Conservation (phyloP, 92 coral and sea anemone genomes). For the Epizoanthus illoricatus region DNA sequence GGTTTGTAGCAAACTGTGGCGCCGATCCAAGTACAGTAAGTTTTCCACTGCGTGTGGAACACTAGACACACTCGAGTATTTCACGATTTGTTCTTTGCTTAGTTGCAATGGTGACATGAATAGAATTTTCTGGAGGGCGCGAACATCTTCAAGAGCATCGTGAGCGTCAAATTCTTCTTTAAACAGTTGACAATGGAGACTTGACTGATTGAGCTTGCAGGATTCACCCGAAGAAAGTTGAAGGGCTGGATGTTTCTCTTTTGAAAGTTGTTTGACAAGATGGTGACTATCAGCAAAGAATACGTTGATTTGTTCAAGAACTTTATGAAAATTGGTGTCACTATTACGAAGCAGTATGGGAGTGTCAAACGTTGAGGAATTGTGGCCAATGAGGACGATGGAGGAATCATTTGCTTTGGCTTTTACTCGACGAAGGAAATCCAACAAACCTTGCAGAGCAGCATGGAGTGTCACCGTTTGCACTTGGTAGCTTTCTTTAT, state of each 20-base stretch:
- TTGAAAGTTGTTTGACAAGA: constrained; percentile 6
- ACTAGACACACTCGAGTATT: too few relatives aligned
- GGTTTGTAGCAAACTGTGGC: not conserved
- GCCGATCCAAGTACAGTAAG: not conserved
- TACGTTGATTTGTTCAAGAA: constrained; percentile 1
- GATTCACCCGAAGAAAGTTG: not conserved
- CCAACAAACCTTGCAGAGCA: not conserved
- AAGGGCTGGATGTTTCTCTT: not conserved
- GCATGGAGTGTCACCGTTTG: not conserved
- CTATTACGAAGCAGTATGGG: constrained; percentile 23
- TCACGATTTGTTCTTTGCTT: not conserved
- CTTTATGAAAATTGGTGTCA: not conserved
- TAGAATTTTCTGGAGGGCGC: not conserved
- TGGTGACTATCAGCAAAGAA: constrained; percentile 24
- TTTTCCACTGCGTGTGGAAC: not conserved
- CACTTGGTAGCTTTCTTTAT: constrained; percentile 10
- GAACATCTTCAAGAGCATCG: constrained; percentile 13
- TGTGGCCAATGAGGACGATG: constrained; percentile 22
- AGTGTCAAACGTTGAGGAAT: constrained; percentile 23
- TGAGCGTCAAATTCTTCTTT: not conserved
- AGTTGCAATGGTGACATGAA: not conserved
- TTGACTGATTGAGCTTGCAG: not conserved
- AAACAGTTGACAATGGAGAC: not conserved
- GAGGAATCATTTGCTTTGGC: not conserved
- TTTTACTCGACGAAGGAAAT: not conserved